These are phyloP conservation scores for Planococcus citri DNA, from an alignment of 1,140 invertebrate species.

Conservation along the genomic window DNA sequence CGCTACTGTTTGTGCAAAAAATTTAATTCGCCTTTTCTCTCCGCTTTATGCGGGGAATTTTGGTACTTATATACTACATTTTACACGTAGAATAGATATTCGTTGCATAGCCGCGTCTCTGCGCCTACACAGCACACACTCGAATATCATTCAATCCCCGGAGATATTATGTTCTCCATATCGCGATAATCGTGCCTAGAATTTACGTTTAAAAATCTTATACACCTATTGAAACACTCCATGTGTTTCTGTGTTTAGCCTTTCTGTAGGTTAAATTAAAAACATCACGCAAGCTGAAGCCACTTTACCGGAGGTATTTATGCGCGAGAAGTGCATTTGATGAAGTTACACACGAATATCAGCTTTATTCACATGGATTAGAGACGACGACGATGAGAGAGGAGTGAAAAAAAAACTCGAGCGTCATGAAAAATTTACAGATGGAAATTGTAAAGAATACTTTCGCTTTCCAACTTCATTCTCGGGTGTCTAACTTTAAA, in stretches of 20 bases:
- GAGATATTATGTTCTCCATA: no score
- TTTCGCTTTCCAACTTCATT: constrained; percentile 7
- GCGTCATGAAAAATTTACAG: constrained; percentile 7
- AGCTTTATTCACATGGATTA: background rate
- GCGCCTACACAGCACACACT: no score
- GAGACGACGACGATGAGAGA: background rate
- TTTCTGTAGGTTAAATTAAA: background rate
- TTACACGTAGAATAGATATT: no score
- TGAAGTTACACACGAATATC: background rate
- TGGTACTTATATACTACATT: no score
- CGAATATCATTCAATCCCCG: no score
- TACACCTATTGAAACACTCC: no score
- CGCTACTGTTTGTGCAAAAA: background rate
- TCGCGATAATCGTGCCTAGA: no score
- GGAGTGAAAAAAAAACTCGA: background rate
- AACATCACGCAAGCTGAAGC: background rate
- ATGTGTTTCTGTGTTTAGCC: no score
- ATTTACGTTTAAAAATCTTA: no score
- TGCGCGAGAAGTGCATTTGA: background rate
- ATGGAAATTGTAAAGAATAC: constrained; percentile 7
- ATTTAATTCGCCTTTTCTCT: no score
- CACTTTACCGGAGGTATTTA: background rate
- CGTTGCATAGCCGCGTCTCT: no score
- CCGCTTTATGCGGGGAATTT: no score
- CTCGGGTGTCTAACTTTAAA: background rate